Evolutionary conservation across 2,113 vertebrate genomes (phyloP).

Genomic region (Kryptolebias marmoratus): DNA sequence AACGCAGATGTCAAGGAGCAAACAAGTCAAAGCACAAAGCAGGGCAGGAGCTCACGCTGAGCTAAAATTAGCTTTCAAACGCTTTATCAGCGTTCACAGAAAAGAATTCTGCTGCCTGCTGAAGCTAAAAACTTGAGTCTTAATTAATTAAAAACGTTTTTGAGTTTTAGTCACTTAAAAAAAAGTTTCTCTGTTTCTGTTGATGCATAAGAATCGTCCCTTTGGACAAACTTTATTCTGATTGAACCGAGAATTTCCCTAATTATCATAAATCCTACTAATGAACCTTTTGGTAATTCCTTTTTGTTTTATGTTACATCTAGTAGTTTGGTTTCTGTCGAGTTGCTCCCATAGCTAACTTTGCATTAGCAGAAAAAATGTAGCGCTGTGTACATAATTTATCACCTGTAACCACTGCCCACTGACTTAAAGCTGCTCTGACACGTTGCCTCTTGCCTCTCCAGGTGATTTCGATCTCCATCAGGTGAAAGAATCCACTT

Average conservation of each 20-base stretch:
- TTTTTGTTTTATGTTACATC: too few species aligned
- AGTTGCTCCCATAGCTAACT: not conserved
- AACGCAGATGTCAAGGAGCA: constrained; percentile 41
- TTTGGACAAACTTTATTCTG: too few species aligned
- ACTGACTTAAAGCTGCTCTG: constrained; percentile 26
- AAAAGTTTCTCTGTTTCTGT: too few species aligned
- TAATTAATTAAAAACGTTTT: not conserved
- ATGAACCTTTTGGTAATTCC: too few species aligned
- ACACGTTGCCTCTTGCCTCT: constrained; percentile 30
- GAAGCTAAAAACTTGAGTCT: constrained; percentile 2
- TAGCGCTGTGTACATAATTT: not conserved
- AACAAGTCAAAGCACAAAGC: constrained; percentile 25
- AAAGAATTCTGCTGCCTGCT: constrained; percentile 11
- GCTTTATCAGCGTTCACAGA: constrained; percentile 8
- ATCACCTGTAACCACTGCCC: constrained; percentile 1
- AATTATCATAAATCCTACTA: too few species aligned
- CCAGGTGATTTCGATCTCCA: constrained; percentile 89
- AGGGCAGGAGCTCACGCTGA: constrained; percentile 17
- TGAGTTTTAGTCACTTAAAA: too few species aligned
- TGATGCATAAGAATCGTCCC: too few species aligned
- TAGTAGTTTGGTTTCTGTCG: too few species aligned
- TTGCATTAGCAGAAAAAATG: not conserved
- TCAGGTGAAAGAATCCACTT: constrained; percentile 88
- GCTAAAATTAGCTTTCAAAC: constrained; percentile 38
- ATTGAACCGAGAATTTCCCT: too few species aligned